Conservation (phyloP, 2,113 vertebrate species). For the Tachysurus fulvidraco region DNA sequence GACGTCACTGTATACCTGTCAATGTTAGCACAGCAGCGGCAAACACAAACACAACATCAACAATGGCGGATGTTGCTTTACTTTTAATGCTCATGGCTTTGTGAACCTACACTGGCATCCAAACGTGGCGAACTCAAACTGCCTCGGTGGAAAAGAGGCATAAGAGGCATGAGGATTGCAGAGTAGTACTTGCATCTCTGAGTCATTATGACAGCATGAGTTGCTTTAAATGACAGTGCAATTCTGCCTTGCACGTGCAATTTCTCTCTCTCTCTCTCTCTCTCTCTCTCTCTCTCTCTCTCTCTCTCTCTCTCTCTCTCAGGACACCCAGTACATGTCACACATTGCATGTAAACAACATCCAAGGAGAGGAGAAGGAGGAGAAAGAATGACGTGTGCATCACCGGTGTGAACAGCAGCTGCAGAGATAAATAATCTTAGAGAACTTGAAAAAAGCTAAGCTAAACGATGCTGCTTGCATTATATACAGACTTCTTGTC, state of each 20-base stretch:
- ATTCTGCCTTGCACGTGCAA: constrained; percentile 40
- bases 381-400: constrained; percentile 48
- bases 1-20: too few species aligned
- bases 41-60: too few species aligned
- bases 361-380: constrained; percentile 40
- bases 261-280: background rate
- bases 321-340: constrained; percentile 45
- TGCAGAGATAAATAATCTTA: constrained; percentile 61
- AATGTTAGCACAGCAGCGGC: too few species aligned
- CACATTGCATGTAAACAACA: constrained; percentile 68
- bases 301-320: background rate
- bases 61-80: too few species aligned
- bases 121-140: too few species aligned
- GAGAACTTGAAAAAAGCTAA: constrained; percentile 59
- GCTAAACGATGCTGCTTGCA: constrained; percentile 65
- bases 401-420: constrained; percentile 64
- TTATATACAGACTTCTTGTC: constrained; percentile 53
- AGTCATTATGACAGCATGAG: constrained; percentile 64
- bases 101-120: too few species aligned
- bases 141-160: too few species aligned
- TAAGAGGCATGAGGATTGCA: too few species aligned
- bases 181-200: constrained; percentile 56
- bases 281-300: background rate
- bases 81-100: too few species aligned
- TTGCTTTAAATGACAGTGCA: constrained; percentile 69